Evolutionary conservation across 2,888 invertebrate genomes (phyloP), one percentile per base, ranked within the genome.

Genomic region (Synergus japonicus): DNA sequence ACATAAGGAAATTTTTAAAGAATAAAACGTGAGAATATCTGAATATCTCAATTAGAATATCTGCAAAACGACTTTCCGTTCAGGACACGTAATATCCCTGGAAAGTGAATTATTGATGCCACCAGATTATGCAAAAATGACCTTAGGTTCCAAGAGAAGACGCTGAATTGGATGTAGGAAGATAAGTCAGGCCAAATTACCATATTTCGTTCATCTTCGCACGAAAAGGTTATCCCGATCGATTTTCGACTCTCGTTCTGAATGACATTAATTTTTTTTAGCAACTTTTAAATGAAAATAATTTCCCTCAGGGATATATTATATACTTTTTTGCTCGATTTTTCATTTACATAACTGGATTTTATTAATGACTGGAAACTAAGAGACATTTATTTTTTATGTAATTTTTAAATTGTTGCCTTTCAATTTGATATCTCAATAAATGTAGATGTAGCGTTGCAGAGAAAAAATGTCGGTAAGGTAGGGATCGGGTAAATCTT

Each of bases 61-160:
- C 13, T 12, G 13, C 2, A 3, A 46, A 46, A 46, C 13, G 46
- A 22, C 60, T 60, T 18, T 22, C 18, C 60, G 60, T 60, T 10
- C 60, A 60, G 60, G 22, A 60, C 60, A 60, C 60, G 18, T 60
- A 60, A 60, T 60, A 60, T 18, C 18, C n/a, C 22, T 60, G 22
- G 60, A 60, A 22, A 60, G 60, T 60, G 60, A 22, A 60, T 60
- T 60, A 60, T 60, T 60, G n/a, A 60, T 60, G 60, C 60, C 4
- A 60, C 22, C 60, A 22, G 60, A 60, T 60, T 60, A 60, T 60
- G 60, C 60, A 60, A 60, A 60, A 60, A 18, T 60, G 60, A 60
- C 60, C 60, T 60, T 60, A 60, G 60, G 18, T 12, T 60, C 46
- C 13, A 46, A 46, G 46, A 46, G 22, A n/a, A 60, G 60, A 22